phyloP scores from a whole-genome alignment of 1,140 invertebrate genomes.

The Cydia amplana region DNA sequence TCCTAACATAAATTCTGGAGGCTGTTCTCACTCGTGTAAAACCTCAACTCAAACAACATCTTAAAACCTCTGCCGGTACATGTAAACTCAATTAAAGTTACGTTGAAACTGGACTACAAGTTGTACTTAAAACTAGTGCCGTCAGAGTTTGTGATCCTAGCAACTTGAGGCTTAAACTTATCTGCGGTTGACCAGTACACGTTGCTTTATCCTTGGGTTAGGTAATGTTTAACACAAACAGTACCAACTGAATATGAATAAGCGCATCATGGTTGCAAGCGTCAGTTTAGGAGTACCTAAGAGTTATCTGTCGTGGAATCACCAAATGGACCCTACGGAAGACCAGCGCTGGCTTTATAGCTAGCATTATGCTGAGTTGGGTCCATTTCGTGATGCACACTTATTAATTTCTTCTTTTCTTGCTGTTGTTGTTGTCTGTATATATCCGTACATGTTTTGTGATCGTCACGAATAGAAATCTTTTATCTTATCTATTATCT shows the following conservation, averaged over 20 bases:
- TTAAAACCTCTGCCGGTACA: conserved; percentile 4
- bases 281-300: too few relatives aligned
- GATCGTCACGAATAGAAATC: too few relatives aligned
- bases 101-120: conserved; percentile 5
- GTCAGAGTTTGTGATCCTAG: conserved; percentile 14
- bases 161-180: background rate
- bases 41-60: background rate
- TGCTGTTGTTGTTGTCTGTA: too few relatives aligned
- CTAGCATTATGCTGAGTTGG: too few relatives aligned
- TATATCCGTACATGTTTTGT: too few relatives aligned
- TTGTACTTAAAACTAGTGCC: background rate
- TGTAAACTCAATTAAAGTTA: conserved; percentile 25
- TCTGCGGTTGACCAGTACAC: background rate
- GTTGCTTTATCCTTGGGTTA: background rate
- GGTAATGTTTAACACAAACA: background rate
- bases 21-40: background rate
- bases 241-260: background rate
- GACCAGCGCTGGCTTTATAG: too few relatives aligned
- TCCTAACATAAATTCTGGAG: background rate
- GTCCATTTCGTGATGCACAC: too few relatives aligned
- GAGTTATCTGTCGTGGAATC: too few relatives aligned
- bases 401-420: too few relatives aligned
- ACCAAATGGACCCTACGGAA: too few relatives aligned
- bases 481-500: too few relatives aligned
- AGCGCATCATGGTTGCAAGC: too few relatives aligned